Evolutionary conservation across 2,797 vertebrate genomes (phyloP).

Genomic region (Sus cebifrons): DNA sequence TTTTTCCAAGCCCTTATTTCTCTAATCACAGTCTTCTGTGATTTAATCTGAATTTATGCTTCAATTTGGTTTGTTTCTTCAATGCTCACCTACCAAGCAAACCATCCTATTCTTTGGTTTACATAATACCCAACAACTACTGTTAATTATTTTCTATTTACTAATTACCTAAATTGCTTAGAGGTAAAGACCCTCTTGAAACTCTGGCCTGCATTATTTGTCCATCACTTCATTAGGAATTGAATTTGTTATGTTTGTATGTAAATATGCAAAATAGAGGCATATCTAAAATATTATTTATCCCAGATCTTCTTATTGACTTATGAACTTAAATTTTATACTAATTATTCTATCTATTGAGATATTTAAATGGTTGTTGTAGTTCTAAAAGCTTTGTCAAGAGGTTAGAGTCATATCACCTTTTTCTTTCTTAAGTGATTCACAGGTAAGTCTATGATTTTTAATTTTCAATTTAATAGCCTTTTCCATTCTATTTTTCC

Average conservation of each 20-base stretch:
- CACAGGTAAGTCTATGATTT: conserved; percentile 53
- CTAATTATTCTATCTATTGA: neutral
- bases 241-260: conserved; percentile 19
- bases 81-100: neutral
- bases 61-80: neutral
- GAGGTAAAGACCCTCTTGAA: neutral
- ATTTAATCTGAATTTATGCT: neutral
- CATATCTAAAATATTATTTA: conserved; percentile 55
- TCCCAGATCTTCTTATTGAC: neutral
- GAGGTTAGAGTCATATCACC: neutral
- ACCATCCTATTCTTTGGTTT: neutral
- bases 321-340: neutral
- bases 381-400: conserved; percentile 45
- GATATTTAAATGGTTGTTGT: conserved; percentile 50
- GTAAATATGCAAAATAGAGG: neutral
- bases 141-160: conserved; percentile 29
- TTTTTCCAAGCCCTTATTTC: neutral
- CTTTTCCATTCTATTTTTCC: conserved; percentile 59
- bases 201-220: neutral
- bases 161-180: neutral
- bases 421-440: conserved; percentile 56
- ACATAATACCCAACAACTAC: neutral
- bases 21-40: neutral
- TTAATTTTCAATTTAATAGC: conserved; percentile 66
- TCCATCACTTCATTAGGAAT: neutral